Conservation (phyloP, 2,113 vertebrate genomes). For the Ibidorhyncha struthersii region DNA sequence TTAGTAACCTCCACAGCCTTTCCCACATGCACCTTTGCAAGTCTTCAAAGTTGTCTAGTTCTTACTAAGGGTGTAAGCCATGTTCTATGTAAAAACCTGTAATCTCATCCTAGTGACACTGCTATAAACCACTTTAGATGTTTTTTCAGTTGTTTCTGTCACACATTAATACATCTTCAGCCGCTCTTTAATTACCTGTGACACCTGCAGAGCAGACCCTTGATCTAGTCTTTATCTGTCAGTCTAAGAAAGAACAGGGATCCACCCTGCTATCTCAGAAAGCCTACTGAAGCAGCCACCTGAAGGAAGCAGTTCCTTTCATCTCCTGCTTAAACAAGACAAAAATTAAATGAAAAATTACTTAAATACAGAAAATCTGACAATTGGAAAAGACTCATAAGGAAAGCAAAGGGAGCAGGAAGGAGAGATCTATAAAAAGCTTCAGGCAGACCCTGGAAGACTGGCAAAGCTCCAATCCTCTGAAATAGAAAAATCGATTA, state of each 20-base stretch:
- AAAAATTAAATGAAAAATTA: constrained; percentile 37
- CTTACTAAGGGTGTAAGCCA: not conserved
- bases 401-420: not conserved
- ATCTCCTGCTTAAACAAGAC: not conserved
- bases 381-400: not conserved
- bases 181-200: not conserved
- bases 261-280: not conserved
- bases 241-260: not conserved
- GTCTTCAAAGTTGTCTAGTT: not conserved
- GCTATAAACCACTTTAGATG: not conserved
- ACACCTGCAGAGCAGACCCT: not conserved
- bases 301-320: not conserved
- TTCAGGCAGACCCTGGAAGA: not conserved
- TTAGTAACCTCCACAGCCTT: not conserved
- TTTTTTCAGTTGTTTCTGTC: not conserved
- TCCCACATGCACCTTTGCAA: not conserved
- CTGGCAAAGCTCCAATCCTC: constrained; percentile 37
- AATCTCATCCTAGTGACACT: not conserved
- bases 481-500: constrained; percentile 62
- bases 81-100: not conserved
- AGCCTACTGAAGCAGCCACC: not conserved
- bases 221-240: not conserved
- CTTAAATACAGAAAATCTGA: not conserved
- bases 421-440: constrained; percentile 37
- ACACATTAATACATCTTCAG: not conserved